Percentiles rank a stretch among this genome's conserved stretches.
phyloP scores from a whole-genome alignment of 2,797 vertebrate genomes.

The Botia kubotai region DNA sequence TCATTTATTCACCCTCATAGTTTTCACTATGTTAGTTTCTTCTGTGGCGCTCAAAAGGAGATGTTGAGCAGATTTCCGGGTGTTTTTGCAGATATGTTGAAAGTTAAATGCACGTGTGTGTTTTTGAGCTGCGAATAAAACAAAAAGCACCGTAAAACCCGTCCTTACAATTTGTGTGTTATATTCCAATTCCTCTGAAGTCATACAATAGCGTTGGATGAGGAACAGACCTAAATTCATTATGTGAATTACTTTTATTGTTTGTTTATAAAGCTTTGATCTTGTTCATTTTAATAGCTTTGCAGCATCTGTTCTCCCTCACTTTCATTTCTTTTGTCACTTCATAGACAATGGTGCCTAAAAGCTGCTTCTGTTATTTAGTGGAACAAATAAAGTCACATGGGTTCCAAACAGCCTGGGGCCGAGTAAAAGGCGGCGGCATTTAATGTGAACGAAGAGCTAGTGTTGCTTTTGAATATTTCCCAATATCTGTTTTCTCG shows the following conservation, averaged over 20 bases:
- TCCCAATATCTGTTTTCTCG: not conserved
- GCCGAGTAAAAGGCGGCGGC: not conserved
- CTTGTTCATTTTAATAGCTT: too few relatives aligned
- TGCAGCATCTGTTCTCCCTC: too few relatives aligned
- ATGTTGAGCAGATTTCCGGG: not conserved
- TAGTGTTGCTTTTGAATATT: not conserved
- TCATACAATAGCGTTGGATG: not conserved
- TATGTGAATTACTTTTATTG: too few relatives aligned
- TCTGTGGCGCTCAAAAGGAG: not conserved
- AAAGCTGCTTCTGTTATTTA: not conserved
- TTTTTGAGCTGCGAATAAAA: not conserved
- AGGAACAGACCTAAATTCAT: not conserved
- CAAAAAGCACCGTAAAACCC: not conserved
- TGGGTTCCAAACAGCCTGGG: not conserved
- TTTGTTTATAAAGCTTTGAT: too few relatives aligned
- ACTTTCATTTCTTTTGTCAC: not conserved
- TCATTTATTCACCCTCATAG: constrained; percentile 38
- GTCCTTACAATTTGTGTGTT: not conserved
- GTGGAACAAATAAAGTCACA: not conserved
- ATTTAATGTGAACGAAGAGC: too few relatives aligned
- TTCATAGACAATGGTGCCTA: not conserved
- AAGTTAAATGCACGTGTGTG: not conserved
- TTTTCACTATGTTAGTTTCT: not conserved
- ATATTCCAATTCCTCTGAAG: not conserved
- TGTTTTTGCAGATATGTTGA: not conserved